Base-by-base conservation (phyloP, 2,797 vertebrate species). In the Sebastes vulpes region DNA sequence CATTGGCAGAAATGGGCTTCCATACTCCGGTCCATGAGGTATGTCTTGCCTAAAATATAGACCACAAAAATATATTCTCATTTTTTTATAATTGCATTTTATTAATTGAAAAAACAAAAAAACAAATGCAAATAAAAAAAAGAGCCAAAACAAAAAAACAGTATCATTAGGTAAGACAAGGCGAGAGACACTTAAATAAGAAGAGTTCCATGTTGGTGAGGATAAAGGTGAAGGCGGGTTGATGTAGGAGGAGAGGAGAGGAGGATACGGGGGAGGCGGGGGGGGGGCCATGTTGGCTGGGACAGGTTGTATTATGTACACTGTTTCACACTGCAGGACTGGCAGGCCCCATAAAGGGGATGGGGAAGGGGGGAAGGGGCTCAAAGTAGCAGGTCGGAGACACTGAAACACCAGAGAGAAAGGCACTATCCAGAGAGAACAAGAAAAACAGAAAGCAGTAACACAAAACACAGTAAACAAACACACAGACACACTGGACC, bases 381-480 rank as follows among this genome's bases (percentile, higher is more conserved):
- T 91, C 86, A 91, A 93, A 92, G 91, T 93, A 93, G 92, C 86
- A 94, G 92, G 94, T 92, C 83, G 72, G 91, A 95, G 91, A 95
- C 92, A 94, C 92, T 88, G 88, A 95, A 91, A 96, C 95, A 95
- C 93, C 92, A 95, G 95, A 97, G 89, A 96, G 96, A 97, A 97
- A 98, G 98, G 98, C 98, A 98, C 98, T 97, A 98, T 97, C 96
- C 95, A 96, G 95, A 96, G 95, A 95, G 95, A 95, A 94, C 84
- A 77, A 91, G 77, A 83, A 89, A 89, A 86, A 94, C 87, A 91
- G 66, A 83, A 89, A 86, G 93, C 88, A 79, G 72, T 70, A 89
- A 94, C 94, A 96, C 75, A 86, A 86, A 94, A 76, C 84, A 83
- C 79, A 2, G 64, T 79, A 79, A 74, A 87, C 73, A 64, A n/a